These are phyloP conservation scores for Zeus faber DNA, from an alignment of 2,113 vertebrate species.

Conservation along the genomic window DNA sequence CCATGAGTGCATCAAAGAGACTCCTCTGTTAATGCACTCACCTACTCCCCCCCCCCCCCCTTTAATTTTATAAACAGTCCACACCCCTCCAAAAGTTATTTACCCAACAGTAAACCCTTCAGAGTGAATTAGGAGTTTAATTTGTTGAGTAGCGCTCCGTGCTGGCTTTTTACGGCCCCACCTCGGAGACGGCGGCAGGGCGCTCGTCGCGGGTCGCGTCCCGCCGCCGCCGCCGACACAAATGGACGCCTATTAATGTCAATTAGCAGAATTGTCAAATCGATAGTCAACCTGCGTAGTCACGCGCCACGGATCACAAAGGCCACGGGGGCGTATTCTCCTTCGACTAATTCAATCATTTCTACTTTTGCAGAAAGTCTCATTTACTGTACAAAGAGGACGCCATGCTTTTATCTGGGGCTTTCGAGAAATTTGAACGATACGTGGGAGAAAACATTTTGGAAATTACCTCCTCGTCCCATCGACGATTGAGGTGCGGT, in stretches of 20 bases:
- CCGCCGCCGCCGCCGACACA: slow-evolving; percentile 44
- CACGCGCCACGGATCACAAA: no score
- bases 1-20: no score
- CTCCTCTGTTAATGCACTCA: slow-evolving; percentile 2
- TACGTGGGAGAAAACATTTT: no score
- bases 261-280: slow-evolving; percentile 64
- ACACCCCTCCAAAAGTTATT: slow-evolving; percentile 52
- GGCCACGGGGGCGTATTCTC: no score
- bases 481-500: no score
- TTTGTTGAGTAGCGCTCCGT: slow-evolving; percentile 67
- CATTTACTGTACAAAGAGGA: no score
- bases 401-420: no score
- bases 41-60: no score
- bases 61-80: slow-evolving; percentile 28
- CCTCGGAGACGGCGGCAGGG: slow-evolving; percentile 41
- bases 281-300: slow-evolving; percentile 42
- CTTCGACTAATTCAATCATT: no score
- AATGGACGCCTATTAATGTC: slow-evolving; percentile 63
- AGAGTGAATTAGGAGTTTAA: slow-evolving; percentile 71
- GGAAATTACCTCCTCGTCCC: no score
- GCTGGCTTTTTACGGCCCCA: slow-evolving; percentile 52
- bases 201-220: slow-evolving; percentile 62
- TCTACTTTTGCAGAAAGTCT: no score
- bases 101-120: slow-evolving; percentile 69
- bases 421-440: no score